Evolutionary conservation across 2,797 vertebrate genomes (phyloP).

Genomic region (Pelochelys cantorii): DNA sequence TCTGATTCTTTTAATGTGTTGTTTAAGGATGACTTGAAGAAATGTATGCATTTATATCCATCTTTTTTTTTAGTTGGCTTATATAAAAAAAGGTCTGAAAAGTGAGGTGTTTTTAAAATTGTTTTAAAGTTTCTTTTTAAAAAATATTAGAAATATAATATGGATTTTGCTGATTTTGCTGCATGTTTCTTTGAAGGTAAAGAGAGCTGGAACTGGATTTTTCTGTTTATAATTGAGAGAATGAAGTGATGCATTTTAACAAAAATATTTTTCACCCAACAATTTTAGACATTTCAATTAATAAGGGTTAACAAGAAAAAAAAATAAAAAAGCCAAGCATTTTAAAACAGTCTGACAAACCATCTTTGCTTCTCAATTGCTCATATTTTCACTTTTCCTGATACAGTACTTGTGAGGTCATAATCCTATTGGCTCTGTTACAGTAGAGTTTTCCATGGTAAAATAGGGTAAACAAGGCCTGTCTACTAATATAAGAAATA

Average conservation of each 20-base stretch:
- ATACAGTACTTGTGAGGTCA: not conserved
- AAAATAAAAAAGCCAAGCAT: not conserved
- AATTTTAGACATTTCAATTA: not conserved
- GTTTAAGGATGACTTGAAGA: not conserved
- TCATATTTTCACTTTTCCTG: not conserved
- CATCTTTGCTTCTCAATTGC: not conserved
- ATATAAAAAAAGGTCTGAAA: not conserved
- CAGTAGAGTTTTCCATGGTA: not conserved
- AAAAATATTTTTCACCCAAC: not conserved
- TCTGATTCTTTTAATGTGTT: not conserved
- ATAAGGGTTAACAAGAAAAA: not conserved
- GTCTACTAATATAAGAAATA: not conserved
- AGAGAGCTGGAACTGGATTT: not conserved
- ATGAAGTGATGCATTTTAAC: not conserved
- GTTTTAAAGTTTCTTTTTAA: not conserved
- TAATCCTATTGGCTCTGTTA: not conserved
- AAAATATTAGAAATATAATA: not conserved
- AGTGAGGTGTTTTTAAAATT: not conserved
- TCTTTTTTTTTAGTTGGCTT: not conserved
- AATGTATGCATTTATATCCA: not conserved
- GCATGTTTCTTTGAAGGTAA: not conserved
- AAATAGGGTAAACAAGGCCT: not conserved
- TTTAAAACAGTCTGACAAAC: not conserved
- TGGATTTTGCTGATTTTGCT: not conserved
- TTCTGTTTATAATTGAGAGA: not conserved